Evolutionary conservation across 1,140 invertebrate species (phyloP).

Genomic region (Hycleus cichorii): DNA sequence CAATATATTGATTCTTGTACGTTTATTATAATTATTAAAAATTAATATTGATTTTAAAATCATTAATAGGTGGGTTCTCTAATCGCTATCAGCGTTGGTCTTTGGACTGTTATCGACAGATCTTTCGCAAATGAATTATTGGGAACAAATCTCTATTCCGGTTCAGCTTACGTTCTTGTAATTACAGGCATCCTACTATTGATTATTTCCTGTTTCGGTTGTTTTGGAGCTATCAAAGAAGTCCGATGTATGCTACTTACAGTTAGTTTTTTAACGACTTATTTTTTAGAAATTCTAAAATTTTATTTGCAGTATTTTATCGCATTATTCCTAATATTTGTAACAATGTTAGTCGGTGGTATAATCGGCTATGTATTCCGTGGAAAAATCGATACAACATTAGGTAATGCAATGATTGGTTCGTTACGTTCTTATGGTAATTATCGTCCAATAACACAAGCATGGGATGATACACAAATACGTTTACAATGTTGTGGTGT

Average conservation of each 20-base stretch:
- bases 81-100: conserved; percentile 63
- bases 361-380: conserved; percentile 84
- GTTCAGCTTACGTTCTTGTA: conserved; percentile 72
- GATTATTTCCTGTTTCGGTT: conserved; percentile 76
- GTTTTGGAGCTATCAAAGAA: conserved; percentile 78
- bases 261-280: conserved; percentile 46
- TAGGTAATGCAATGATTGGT: conserved; percentile 70
- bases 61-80: conserved; percentile 64
- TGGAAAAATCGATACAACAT: conserved; percentile 61
- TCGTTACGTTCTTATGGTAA: conserved; percentile 65
- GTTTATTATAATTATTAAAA: conserved; percentile 36
- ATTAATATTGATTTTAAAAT: no score
- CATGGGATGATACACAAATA: conserved; percentile 78
- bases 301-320: conserved; percentile 72
- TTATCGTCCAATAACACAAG: conserved; percentile 57
- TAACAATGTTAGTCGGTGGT: conserved; percentile 80
- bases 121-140: conserved; percentile 74
- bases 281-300: not conserved
- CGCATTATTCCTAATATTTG: conserved; percentile 75
- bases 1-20: conserved; percentile 83
- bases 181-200: conserved; percentile 68
- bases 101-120: conserved; percentile 76
- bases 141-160: conserved; percentile 74
- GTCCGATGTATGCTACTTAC: conserved; percentile 82
- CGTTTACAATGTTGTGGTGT: conserved; percentile 80